These are phyloP conservation scores for Lithobius niger DNA, from an alignment of 1,140 invertebrate species.

Conservation along the genomic window DNA sequence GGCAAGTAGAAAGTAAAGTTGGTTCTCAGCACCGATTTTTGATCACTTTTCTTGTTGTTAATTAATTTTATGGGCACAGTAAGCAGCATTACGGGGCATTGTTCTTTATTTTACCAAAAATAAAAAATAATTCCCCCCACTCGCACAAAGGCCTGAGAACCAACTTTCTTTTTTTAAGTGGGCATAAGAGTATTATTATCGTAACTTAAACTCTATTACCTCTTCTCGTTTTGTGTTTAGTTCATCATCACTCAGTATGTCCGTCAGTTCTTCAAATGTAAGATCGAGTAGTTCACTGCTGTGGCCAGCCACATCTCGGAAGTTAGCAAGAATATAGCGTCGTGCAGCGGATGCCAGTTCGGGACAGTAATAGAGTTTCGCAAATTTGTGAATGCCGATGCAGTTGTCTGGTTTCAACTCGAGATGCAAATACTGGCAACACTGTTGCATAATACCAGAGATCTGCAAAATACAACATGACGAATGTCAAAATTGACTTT, in stretches of 20 bases:
- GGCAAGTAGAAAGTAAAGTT: no score
- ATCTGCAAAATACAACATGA: conserved; percentile 21
- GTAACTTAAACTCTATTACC: no score
- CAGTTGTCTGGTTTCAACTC: conserved; percentile 45
- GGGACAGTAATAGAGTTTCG: conserved; percentile 48
- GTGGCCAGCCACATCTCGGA: conserved; percentile 15
- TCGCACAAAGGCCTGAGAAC: no score
- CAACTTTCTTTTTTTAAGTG: no score
- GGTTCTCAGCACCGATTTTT: no score
- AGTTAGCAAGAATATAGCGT: conserved; percentile 32
- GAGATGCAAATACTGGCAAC: conserved; percentile 41
- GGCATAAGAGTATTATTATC: no score
- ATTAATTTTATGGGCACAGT: no score
- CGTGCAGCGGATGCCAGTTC: conserved; percentile 39
- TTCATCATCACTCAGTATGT: conserved; percentile 45
- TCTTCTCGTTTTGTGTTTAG: conserved; percentile 55
- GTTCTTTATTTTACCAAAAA: no score
- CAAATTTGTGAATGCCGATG: conserved; percentile 52
- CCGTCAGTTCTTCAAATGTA: conserved; percentile 38
- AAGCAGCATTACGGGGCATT: no score
- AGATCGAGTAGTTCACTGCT: conserved; percentile 40
- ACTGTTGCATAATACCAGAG: conserved; percentile 45
- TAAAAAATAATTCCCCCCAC: no score
- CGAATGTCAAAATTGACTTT: background rate
- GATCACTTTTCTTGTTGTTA: no score